Evolutionary conservation across 92 coral and sea anemone species (phyloP).

Genomic region (Epizoanthus rinbou): DNA sequence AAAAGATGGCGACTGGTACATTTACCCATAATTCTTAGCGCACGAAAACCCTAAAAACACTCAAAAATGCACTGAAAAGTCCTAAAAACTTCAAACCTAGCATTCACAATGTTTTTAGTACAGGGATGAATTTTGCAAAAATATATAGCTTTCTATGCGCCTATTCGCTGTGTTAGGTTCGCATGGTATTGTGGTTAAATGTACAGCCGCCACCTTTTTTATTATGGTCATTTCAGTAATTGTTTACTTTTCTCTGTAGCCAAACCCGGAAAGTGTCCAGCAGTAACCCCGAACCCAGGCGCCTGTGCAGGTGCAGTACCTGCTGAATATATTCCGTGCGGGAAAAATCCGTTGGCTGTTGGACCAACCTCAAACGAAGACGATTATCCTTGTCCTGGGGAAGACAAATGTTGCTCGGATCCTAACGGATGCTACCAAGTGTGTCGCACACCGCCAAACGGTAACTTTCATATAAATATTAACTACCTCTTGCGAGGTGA

Average conservation of each 20-base stretch:
- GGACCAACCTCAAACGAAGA: slow-evolving; percentile 44
- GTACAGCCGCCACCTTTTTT: too few relatives aligned
- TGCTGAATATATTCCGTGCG: slow-evolving; percentile 56
- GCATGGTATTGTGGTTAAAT: too few relatives aligned
- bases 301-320: slow-evolving; percentile 42
- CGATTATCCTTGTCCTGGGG: slow-evolving; percentile 82
- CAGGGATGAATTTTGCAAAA: too few relatives aligned
- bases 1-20: too few relatives aligned
- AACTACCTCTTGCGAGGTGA: too few relatives aligned
- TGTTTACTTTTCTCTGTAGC: slow-evolving; percentile 25
- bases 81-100: too few relatives aligned
- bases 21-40: too few relatives aligned
- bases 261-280: slow-evolving; percentile 61
- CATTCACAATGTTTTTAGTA: too few relatives aligned
- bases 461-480: slow-evolving; percentile 1
- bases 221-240: not conserved
- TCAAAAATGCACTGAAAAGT: too few relatives aligned
- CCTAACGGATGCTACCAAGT: slow-evolving; percentile 56
- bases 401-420: slow-evolving; percentile 65
- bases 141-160: too few relatives aligned
- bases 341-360: slow-evolving; percentile 25
- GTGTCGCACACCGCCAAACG: slow-evolving; percentile 63
- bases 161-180: too few relatives aligned
- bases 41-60: too few relatives aligned
- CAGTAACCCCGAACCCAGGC: slow-evolving; percentile 29